Conservation (phyloP, 1,140 invertebrate genomes). For the Drosophila ficusphila region DNA sequence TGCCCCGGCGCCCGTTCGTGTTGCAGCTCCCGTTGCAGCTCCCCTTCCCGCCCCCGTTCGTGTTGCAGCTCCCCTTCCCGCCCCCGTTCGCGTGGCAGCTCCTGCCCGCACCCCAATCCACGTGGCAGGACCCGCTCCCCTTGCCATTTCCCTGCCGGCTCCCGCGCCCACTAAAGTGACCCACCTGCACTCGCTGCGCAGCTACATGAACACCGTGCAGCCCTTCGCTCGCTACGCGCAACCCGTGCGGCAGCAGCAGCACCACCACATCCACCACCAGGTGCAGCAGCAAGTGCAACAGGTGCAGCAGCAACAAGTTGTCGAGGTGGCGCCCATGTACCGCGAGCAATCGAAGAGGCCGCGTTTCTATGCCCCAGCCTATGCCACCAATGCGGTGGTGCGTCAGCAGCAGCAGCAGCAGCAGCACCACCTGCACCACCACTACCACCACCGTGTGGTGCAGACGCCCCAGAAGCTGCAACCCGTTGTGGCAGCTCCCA, state of each 20-base stretch:
- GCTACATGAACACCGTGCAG: constrained; percentile 75
- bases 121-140: constrained; percentile 28
- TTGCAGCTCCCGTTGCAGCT: not conserved
- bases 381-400: constrained; percentile 36
- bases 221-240: constrained; percentile 69
- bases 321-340: constrained; percentile 73
- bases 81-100: not conserved
- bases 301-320: constrained; percentile 20
- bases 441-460: constrained; percentile 33
- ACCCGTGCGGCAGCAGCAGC: constrained; percentile 35
- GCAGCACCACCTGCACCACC: constrained; percentile 17
- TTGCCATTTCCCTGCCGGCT: constrained; percentile 15
- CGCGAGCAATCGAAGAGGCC: constrained; percentile 70
- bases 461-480: constrained; percentile 32
- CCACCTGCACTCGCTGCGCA: constrained; percentile 66
- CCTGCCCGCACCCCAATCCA: not conserved
- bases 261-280: constrained; percentile 24
- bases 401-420: constrained; percentile 27
- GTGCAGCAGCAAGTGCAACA: constrained; percentile 18
- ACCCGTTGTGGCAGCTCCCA: not conserved
- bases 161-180: constrained; percentile 54
- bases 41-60: not conserved
- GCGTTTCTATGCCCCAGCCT: constrained; percentile 69
- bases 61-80: not conserved
- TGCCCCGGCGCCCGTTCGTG: not conserved